phyloP scores from a whole-genome alignment of 92 coral and sea anemone species.

The Diadumene lineata region DNA sequence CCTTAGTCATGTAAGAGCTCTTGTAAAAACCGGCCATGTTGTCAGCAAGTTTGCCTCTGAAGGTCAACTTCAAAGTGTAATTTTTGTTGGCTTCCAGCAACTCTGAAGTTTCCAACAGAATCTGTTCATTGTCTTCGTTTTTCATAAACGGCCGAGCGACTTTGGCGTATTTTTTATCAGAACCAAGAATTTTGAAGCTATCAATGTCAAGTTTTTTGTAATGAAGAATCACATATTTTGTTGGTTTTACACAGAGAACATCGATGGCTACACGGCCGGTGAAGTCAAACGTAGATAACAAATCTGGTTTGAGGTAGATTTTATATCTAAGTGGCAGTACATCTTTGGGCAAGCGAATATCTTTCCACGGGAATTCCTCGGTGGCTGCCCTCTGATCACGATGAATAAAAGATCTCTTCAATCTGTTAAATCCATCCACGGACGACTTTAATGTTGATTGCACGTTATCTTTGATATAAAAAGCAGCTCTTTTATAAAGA shows the following conservation, averaged over 20 bases:
- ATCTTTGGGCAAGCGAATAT: conserved; percentile 76
- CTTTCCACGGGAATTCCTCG: conserved; percentile 42
- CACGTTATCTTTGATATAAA: conserved; percentile 55
- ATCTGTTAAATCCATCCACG: background rate
- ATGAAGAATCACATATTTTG: conserved; percentile 70
- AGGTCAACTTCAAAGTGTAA: conserved; percentile 67
- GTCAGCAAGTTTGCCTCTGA: conserved; percentile 66
- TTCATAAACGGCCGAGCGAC: conserved; percentile 51
- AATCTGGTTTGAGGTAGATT: conserved; percentile 67
- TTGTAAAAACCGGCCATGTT: conserved; percentile 96
- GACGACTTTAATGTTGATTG: conserved; percentile 21
- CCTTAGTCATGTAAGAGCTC: conserved; percentile 90
- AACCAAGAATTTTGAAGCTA: conserved; percentile 30
- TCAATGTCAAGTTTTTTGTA: conserved; percentile 50
- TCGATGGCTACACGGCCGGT: conserved; percentile 60
- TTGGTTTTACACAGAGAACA: conserved; percentile 52
- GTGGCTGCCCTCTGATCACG: conserved; percentile 15
- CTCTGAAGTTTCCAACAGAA: conserved; percentile 62
- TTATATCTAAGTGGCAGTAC: conserved; percentile 68
- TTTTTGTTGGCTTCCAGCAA: conserved; percentile 53
- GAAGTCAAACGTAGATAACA: conserved; percentile 55
- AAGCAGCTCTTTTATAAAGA: conserved; percentile 69
- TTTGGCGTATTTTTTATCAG: conserved; percentile 48
- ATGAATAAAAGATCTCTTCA: conserved; percentile 4
- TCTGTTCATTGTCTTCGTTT: conserved; percentile 78